phyloP scores from a whole-genome alignment of 2,888 invertebrate species.

The Hydropsyche betteni region DNA sequence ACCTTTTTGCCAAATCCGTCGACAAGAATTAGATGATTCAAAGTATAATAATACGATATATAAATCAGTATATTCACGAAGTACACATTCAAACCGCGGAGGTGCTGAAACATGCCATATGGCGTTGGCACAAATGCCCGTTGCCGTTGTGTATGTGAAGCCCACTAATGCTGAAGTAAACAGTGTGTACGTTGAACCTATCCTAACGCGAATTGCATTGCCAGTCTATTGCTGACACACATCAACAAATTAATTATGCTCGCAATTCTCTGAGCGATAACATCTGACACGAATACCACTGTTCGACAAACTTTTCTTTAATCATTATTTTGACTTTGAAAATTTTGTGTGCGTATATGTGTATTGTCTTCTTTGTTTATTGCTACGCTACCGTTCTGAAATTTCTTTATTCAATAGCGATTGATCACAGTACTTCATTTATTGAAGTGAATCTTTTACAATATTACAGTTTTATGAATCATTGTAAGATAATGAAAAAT shows the following conservation, averaged over 20 bases:
- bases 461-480: too few species aligned
- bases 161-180: slow-evolving; percentile 33
- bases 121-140: neutral
- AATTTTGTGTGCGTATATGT: too few species aligned
- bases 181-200: slow-evolving; percentile 40
- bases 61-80: neutral
- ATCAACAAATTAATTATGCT: slow-evolving; percentile 35
- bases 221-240: slow-evolving; percentile 32
- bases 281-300: slow-evolving; percentile 31
- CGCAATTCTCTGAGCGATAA: slow-evolving; percentile 29
- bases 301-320: slow-evolving; percentile 22
- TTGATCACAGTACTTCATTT: too few species aligned
- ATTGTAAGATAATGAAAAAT: too few species aligned
- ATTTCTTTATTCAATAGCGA: too few species aligned
- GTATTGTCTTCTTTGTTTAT: too few species aligned
- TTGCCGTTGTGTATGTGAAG: neutral
- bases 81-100: neutral
- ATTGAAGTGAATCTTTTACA: too few species aligned
- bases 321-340: neutral
- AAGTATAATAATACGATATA: neutral
- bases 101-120: neutral
- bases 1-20: neutral
- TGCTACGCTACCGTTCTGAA: too few species aligned
- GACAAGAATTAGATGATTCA: neutral
- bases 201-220: slow-evolving; percentile 39